These are phyloP conservation scores for Samia ricini DNA, from an alignment of 1,140 invertebrate species.

Conservation along the genomic window DNA sequence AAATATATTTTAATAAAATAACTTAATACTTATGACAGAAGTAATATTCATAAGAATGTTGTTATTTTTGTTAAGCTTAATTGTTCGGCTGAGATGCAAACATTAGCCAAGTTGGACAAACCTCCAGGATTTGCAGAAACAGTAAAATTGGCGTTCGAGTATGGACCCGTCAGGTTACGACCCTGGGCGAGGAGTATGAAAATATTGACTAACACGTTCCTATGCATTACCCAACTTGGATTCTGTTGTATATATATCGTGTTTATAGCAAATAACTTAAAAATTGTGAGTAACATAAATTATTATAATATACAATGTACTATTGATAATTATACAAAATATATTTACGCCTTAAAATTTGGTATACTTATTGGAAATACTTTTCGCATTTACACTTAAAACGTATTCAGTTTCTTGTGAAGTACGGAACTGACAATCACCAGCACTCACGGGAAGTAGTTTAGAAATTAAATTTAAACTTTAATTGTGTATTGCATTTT, in stretches of 20 bases:
- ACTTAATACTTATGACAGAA: too few relatives aligned
- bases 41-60: neutral
- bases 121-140: slow-evolving; percentile 87
- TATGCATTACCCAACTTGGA: slow-evolving; percentile 94
- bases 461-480: too few relatives aligned
- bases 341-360: too few relatives aligned
- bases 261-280: slow-evolving; percentile 91
- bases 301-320: too few relatives aligned
- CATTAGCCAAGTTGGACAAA: slow-evolving; percentile 67
- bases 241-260: slow-evolving; percentile 98
- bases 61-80: slow-evolving; percentile 72
- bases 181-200: slow-evolving; percentile 80
- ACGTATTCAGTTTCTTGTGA: too few relatives aligned
- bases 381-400: too few relatives aligned
- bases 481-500: too few relatives aligned
- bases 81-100: slow-evolving; percentile 82
- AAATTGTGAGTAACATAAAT: slow-evolving; percentile 80
- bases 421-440: too few relatives aligned
- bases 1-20: too few relatives aligned
- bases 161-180: slow-evolving; percentile 81
- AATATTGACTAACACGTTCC: slow-evolving; percentile 85
- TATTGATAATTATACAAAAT: neutral
- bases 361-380: too few relatives aligned
- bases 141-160: slow-evolving; percentile 86
- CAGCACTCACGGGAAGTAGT: too few relatives aligned